A percentile compares a stretch with the other conserved stretches of the same genome.
Conservation (phyloP, 2,888 invertebrate genomes). For the Halictus quadricinctus region DNA sequence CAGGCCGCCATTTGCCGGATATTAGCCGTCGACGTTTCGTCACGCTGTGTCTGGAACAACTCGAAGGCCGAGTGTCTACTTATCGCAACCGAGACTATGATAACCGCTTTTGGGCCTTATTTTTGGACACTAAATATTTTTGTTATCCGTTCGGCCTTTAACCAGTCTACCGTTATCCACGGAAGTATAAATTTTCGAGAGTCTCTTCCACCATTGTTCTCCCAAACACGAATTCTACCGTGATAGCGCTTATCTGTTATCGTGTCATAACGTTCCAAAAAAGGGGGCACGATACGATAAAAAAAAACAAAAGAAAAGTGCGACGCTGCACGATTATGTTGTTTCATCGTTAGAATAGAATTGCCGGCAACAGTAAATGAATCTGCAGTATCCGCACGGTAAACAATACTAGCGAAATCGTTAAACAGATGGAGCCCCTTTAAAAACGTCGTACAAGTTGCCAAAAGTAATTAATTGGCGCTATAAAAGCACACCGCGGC, state of each 20-base stretch:
- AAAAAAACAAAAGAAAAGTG: not conserved
- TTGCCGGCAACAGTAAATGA: not conserved
- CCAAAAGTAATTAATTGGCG: not conserved
- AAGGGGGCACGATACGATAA: not conserved
- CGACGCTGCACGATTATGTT: not conserved
- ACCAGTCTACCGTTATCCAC: not conserved
- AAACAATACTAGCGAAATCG: not conserved
- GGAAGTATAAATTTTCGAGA: conserved; percentile 3
- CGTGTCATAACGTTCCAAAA: not conserved
- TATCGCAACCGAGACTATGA: conserved; percentile 37
- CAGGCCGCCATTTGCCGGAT: conserved; percentile 24
- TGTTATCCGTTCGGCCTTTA: no score
- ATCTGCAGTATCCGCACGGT: not conserved
- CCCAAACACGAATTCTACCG: not conserved
- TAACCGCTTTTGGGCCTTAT: conserved; percentile 25
- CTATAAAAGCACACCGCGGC: not conserved
- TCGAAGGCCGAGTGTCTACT: conserved; percentile 31
- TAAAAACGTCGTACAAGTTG: not conserved
- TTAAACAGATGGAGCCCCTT: not conserved
- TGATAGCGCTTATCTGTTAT: conserved; percentile 13
- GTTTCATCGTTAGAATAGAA: not conserved
- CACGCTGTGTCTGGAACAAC: conserved; percentile 29
- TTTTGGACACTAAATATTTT: conserved; percentile 16
- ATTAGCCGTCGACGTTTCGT: conserved; percentile 35
- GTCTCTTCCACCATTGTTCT: no score